phyloP scores from a whole-genome alignment of 1,140 invertebrate genomes.

The Eupristina koningsbergeri region DNA sequence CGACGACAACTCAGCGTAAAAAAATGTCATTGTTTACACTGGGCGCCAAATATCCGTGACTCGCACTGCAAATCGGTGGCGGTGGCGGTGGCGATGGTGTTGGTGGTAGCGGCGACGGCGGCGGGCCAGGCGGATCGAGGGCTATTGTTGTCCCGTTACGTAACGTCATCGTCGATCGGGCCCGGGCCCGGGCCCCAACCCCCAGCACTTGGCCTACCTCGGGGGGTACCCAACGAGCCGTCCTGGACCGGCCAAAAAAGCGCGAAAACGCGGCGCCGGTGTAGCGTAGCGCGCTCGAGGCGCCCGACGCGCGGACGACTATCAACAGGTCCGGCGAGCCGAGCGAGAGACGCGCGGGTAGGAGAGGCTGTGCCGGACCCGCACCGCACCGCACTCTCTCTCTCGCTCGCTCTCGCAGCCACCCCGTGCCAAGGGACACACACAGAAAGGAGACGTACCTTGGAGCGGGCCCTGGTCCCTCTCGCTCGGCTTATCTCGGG shows the following conservation, averaged over 20 bases:
- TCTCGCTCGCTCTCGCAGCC: neutral
- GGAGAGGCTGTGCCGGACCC: neutral
- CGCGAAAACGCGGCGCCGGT: neutral
- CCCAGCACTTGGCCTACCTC: too few relatives aligned
- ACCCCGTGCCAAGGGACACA: neutral
- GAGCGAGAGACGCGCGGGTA: neutral
- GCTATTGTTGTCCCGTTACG: too few relatives aligned
- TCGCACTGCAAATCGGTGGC: too few relatives aligned
- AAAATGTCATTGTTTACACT: constrained; percentile 10
- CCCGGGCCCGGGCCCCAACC: neutral
- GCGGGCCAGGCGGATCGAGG: neutral
- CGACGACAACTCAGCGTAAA: neutral
- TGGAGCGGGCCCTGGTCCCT: neutral
- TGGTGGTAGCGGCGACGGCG: neutral
- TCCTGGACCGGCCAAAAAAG: neutral
- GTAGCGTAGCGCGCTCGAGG: neutral
- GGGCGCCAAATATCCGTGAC: neutral
- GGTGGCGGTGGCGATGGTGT: neutral
- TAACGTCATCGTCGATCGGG: neutral
- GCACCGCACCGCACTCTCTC: too few relatives aligned
- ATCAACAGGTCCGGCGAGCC: constrained; percentile 14
- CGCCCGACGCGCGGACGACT: neutral
- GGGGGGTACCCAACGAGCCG: too few relatives aligned
- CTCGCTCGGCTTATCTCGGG: neutral
- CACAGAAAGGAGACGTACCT: constrained; percentile 16